Conservation (phyloP, 1,140 invertebrate genomes). For the Drosophila ohnishii region DNA sequence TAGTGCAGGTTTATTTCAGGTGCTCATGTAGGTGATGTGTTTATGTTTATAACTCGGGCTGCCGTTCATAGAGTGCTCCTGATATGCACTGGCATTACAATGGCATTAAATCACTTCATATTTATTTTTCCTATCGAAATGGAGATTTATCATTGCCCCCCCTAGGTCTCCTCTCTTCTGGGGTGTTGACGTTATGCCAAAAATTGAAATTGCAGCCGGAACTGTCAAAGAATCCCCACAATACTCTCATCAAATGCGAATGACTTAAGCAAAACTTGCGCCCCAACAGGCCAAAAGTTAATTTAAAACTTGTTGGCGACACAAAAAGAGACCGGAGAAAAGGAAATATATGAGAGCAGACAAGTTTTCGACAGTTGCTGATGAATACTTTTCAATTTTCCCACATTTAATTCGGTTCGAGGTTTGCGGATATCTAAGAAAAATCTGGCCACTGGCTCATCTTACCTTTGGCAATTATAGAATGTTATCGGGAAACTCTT, state of each 20-base stretch:
- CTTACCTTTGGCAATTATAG: constrained; percentile 16
- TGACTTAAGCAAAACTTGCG: constrained; percentile 36
- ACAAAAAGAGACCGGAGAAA: constrained; percentile 7
- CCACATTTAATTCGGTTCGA: constrained; percentile 7
- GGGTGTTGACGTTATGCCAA: not conserved
- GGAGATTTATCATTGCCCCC: not conserved
- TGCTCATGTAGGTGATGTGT: constrained; percentile 47
- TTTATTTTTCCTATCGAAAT: constrained; percentile 23
- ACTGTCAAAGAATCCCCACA: constrained; percentile 46
- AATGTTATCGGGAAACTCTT: constrained; percentile 17
- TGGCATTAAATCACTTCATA: not conserved
- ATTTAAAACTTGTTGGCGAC: constrained; percentile 56
- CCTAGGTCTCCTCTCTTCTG: not conserved
- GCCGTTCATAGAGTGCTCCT: constrained; percentile 7
- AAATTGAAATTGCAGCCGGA: constrained; percentile 41
- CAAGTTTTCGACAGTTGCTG: constrained; percentile 47
- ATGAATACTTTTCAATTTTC: constrained; percentile 36
- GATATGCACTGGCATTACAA: constrained; percentile 11
- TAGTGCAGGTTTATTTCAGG: constrained; percentile 56
- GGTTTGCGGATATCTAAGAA: not conserved
- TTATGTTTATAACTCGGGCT: constrained; percentile 13
- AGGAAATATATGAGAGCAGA: constrained; percentile 23
- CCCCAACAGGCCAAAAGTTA: constrained; percentile 48
- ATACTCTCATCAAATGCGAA: constrained; percentile 41
- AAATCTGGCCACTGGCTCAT: not conserved